A percentile compares a stretch with the other conserved stretches of the same genome.
These are phyloP conservation scores for Dryoscopus gambensis DNA, from an alignment of 2,113 vertebrate species.

Conservation along the genomic window DNA sequence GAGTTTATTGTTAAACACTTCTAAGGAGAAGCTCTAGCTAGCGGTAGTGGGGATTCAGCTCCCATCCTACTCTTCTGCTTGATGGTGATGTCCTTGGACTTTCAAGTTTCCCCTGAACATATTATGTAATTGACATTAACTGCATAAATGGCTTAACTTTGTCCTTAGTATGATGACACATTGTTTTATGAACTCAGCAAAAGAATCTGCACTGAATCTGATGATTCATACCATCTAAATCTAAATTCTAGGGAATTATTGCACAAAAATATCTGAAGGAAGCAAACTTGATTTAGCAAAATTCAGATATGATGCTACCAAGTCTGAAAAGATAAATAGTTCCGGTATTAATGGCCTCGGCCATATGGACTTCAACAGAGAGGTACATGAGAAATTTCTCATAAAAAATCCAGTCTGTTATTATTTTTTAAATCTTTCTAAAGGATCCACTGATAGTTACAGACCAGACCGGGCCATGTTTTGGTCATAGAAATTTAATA, in stretches of 20 bases:
- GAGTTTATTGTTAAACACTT: background rate
- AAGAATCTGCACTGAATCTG: background rate
- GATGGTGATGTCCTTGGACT: background rate
- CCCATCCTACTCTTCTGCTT: background rate
- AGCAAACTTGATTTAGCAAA: background rate
- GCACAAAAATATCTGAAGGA: background rate
- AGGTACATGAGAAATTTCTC: background rate
- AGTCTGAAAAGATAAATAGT: background rate
- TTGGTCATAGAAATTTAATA: background rate
- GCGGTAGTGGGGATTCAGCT: background rate
- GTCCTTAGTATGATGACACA: background rate
- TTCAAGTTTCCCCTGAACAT: background rate
- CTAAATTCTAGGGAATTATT: background rate
- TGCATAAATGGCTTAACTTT: background rate
- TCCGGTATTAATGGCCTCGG: background rate
- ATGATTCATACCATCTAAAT: background rate
- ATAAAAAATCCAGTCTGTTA: rapidly evolving
- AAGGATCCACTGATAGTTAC: background rate
- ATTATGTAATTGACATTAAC: background rate
- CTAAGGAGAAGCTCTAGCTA: background rate
- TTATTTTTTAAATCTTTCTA: background rate
- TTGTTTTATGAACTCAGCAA: background rate
- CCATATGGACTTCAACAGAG: background rate
- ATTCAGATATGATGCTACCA: background rate
- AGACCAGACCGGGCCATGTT: background rate